Conservation (phyloP, 2,888 invertebrate species). For the Caenorhabditis uteleia region DNA sequence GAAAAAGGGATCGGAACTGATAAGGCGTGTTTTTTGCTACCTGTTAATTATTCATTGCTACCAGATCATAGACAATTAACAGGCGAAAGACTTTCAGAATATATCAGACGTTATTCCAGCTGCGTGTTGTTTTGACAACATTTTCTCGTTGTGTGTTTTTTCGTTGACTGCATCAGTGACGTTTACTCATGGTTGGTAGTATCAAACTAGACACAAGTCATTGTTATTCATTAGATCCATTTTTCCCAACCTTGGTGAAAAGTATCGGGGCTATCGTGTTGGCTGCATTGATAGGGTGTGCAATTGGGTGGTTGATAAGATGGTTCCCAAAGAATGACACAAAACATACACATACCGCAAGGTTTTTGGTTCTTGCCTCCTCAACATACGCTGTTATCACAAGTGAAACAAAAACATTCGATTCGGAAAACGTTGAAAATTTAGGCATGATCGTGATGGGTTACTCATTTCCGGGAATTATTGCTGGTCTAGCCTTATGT, state of each 20-base stretch:
- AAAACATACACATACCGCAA: conserved; percentile 36
- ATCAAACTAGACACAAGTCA: not conserved
- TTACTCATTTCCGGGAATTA: conserved; percentile 40
- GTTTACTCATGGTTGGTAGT: conserved; percentile 27
- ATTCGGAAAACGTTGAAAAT: not conserved
- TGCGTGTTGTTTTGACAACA: conserved; percentile 38
- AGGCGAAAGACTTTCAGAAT: conserved; percentile 16
- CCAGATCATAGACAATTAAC: not conserved
- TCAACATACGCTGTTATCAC: conserved; percentile 34
- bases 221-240: not conserved
- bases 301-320: conserved; percentile 36
- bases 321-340: conserved; percentile 40
- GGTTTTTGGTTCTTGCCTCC: conserved; percentile 32
- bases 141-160: conserved; percentile 33
- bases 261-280: conserved; percentile 31
- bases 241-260: conserved; percentile 17
- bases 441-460: conserved; percentile 39
- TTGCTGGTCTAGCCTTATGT: conserved; percentile 22
- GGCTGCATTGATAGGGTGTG: conserved; percentile 31
- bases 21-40: conserved; percentile 21
- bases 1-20: conserved; percentile 33
- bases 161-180: conserved; percentile 29
- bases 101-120: conserved; percentile 39
- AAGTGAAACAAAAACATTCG: conserved; percentile 6
- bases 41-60: not conserved